These are phyloP conservation scores for Hippolais icterina DNA, from an alignment of 2,113 vertebrate genomes.

Conservation along the genomic window DNA sequence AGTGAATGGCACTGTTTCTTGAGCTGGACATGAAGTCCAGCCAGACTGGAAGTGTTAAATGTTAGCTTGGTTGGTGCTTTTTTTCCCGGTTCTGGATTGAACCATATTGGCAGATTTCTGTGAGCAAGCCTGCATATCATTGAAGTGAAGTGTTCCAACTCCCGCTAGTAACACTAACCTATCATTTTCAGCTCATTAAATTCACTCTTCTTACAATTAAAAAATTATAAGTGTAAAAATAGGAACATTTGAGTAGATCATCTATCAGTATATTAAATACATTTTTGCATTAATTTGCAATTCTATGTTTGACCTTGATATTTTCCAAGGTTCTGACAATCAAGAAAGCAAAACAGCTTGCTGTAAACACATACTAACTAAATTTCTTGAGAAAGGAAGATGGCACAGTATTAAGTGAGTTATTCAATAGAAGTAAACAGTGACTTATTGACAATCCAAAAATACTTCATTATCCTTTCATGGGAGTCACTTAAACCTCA, in stretches of 20 bases:
- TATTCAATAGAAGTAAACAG: not conserved
- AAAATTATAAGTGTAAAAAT: slow-evolving; percentile 31
- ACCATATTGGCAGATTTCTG: not conserved
- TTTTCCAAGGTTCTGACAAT: slow-evolving; percentile 54
- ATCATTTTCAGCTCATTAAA: slow-evolving; percentile 18
- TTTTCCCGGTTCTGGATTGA: not conserved
- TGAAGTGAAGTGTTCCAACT: not conserved
- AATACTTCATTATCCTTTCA: not conserved
- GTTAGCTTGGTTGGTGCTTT: not conserved
- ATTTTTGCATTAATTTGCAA: slow-evolving; percentile 56
- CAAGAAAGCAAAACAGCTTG: slow-evolving; percentile 3
- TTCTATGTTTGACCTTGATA: slow-evolving; percentile 50
- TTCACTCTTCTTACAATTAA: slow-evolving; percentile 23
- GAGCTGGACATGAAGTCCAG: not conserved
- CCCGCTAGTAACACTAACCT: not conserved
- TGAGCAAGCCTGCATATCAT: not conserved
- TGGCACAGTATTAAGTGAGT: not conserved
- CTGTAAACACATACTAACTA: slow-evolving; percentile 19
- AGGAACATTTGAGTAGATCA: slow-evolving; percentile 14
- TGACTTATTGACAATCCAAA: not conserved
- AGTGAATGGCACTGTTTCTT: not conserved
- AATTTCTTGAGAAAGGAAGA: not conserved
- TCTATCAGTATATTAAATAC: slow-evolving; percentile 19
- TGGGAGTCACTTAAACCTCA: not conserved
- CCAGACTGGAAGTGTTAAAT: not conserved